phyloP scores from a whole-genome alignment of 2,797 vertebrate genomes.

The Ciconia nigra region DNA sequence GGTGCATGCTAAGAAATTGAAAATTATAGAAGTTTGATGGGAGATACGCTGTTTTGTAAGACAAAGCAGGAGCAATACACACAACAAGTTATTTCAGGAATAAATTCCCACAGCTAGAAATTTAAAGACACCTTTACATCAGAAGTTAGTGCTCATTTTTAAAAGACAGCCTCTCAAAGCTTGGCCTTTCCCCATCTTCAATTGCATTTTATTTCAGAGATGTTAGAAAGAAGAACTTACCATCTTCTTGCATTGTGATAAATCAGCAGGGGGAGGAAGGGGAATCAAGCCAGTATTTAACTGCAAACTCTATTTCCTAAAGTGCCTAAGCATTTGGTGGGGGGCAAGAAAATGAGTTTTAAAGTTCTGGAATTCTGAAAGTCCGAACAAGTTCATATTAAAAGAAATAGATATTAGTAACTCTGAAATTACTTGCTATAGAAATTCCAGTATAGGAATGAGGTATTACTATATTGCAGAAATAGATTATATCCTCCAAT shows the following conservation, averaged over 20 bases:
- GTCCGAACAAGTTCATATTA: background rate
- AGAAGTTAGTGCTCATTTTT: background rate
- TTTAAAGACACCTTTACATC: background rate
- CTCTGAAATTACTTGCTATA: background rate
- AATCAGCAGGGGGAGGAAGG: background rate
- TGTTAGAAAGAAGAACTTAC: background rate
- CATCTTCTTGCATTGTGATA: background rate
- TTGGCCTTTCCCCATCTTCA: background rate
- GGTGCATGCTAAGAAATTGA: slow-evolving; percentile 63
- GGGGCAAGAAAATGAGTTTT: background rate
- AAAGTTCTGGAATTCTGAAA: background rate
- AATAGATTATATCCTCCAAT: background rate
- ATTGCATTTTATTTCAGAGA: background rate
- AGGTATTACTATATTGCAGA: background rate
- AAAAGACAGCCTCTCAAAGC: background rate
- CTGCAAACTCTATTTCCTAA: background rate
- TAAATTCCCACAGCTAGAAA: background rate
- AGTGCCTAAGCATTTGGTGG: background rate
- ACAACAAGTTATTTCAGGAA: background rate
- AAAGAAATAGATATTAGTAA: background rate
- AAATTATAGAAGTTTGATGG: background rate
- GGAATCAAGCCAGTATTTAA: background rate
- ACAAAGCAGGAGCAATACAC: background rate
- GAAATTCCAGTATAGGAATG: background rate
- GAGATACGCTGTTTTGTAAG: fast-evolving